These are phyloP conservation scores for Cacatua alba DNA, from an alignment of 2,113 vertebrate genomes.

Conservation along the genomic window DNA sequence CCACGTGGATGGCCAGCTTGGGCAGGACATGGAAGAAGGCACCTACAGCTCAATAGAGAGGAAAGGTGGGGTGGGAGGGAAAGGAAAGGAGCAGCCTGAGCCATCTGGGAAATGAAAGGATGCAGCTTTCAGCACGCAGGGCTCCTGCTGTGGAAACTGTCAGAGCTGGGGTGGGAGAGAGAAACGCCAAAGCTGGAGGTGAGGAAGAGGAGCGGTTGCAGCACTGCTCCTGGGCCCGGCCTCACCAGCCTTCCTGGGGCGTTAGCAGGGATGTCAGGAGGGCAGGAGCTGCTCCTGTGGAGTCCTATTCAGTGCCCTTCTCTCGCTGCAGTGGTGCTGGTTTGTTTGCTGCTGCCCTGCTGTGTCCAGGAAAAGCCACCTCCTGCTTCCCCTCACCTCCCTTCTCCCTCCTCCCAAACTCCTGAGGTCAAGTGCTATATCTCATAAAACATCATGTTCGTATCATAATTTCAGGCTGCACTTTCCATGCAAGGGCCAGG, in stretches of 20 bases:
- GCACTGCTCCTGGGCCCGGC: background rate
- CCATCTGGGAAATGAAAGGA: background rate
- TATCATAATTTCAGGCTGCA: slow-evolving; percentile 61
- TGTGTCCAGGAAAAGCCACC: background rate
- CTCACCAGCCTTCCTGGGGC: background rate
- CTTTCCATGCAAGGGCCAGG: background rate
- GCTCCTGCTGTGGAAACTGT: background rate
- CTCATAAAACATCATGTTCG: slow-evolving; percentile 60
- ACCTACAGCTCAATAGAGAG: background rate
- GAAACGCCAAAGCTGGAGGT: background rate
- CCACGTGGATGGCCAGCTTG: background rate
- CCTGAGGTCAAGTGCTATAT: slow-evolving; percentile 32
- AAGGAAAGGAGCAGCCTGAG: background rate
- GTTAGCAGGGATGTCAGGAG: accelerated
- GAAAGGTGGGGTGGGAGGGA: background rate
- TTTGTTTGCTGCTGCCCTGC: background rate
- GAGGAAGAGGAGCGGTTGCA: background rate
- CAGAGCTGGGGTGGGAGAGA: background rate
- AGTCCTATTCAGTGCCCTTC: background rate
- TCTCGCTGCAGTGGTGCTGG: background rate
- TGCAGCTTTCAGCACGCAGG: background rate
- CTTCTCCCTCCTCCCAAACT: background rate
- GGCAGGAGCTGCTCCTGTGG: background rate
- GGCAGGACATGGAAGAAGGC: background rate
- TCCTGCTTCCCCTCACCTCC: background rate